Evolutionary conservation across 2,888 invertebrate genomes (phyloP).

Genomic region (Drosophila falleni): DNA sequence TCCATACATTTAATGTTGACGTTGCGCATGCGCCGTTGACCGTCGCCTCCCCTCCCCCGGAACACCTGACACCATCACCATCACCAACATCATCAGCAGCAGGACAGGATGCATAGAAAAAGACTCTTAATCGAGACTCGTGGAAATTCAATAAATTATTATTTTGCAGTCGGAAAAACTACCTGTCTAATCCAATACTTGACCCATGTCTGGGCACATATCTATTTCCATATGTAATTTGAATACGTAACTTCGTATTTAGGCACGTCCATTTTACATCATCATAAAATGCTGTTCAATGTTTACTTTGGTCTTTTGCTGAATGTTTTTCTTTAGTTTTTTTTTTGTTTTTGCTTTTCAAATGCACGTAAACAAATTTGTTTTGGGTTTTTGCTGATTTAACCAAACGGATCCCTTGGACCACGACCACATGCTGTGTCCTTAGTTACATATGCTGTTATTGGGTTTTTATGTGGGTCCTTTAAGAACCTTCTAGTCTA

Average conservation of each 20-base stretch:
- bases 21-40: conserved; percentile 67
- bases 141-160: conserved; percentile 59
- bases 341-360: conserved; percentile 12
- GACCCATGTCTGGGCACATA: conserved; percentile 20
- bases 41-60: conserved; percentile 13
- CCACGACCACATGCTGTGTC: conserved; percentile 66
- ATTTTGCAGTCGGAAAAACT: conserved; percentile 10
- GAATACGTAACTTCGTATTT: conserved; percentile 45
- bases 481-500: conserved; percentile 29
- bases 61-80: conserved; percentile 57
- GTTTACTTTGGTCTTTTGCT: conserved; percentile 59
- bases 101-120: conserved; percentile 21
- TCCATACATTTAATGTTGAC: conserved; percentile 33
- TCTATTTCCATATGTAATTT: conserved; percentile 52
- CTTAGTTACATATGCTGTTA: conserved; percentile 49
- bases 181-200: conserved; percentile 36
- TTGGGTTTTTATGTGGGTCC: conserved; percentile 41
- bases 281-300: conserved; percentile 44
- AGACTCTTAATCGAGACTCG: conserved; percentile 61
- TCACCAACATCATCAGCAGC: conserved; percentile 3
- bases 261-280: conserved; percentile 55
- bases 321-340: conserved; percentile 32
- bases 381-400: conserved; percentile 47
- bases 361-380: conserved; percentile 68
- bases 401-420: conserved; percentile 21